Percentiles rank a stretch among this genome's conserved stretches.
Evolutionary conservation across 2,888 invertebrate species (phyloP).

Genomic region (Nematopogon swammerdamellus): DNA sequence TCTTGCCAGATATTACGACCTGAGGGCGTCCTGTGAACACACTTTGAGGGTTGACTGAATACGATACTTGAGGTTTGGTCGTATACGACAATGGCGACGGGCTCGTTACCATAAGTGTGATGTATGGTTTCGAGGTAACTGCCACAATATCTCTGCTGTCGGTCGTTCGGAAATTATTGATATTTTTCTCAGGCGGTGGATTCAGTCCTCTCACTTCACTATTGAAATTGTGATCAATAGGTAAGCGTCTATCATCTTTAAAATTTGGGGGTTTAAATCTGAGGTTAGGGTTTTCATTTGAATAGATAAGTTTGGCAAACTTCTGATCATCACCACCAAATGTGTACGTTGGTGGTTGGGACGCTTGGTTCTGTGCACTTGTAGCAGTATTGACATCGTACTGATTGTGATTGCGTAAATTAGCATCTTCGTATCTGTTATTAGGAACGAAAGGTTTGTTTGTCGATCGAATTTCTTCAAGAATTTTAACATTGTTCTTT

Average conservation of each 20-base stretch:
- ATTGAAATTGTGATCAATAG: slow-evolving; percentile 38
- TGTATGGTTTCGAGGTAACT: not conserved
- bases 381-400: too few species aligned
- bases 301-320: not conserved
- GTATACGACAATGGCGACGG: not conserved
- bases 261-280: slow-evolving; percentile 44
- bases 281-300: not conserved
- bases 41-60: not conserved
- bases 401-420: not conserved
- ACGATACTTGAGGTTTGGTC: not conserved
- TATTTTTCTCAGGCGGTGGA: not conserved
- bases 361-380: too few species aligned
- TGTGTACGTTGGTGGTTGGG: too few species aligned
- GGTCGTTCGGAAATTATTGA: not conserved
- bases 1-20: not conserved
- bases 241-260: slow-evolving; percentile 40
- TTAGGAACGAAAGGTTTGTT: not conserved
- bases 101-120: not conserved
- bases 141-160: not conserved
- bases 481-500: not conserved
- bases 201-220: slow-evolving; percentile 8
- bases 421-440: slow-evolving; percentile 8
- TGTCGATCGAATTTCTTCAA: not conserved
- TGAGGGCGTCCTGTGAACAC: not conserved
- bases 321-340: not conserved